Evolutionary conservation across 2,797 vertebrate species (phyloP).

Genomic region (Amblyraja radiata): DNA sequence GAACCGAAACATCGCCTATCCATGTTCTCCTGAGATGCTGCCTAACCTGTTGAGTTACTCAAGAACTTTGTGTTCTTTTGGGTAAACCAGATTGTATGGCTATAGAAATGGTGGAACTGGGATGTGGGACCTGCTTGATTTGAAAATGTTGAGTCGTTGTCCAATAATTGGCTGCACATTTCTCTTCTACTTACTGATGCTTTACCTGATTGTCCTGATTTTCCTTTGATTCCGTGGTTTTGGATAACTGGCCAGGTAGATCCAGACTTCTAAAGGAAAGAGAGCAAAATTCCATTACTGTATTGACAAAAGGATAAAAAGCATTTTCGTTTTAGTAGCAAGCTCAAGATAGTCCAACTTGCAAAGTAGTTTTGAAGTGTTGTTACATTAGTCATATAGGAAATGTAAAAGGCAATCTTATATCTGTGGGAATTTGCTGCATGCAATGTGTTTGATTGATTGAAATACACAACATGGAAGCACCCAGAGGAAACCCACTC

Average conservation of each 20-base stretch:
- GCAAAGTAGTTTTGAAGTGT: background rate
- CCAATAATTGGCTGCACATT: background rate
- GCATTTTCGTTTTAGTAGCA: background rate
- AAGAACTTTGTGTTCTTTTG: too few relatives aligned
- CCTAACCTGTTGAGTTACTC: too few relatives aligned
- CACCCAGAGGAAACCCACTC: too few relatives aligned
- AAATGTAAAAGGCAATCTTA: background rate
- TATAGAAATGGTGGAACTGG: background rate
- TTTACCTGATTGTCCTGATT: conserved; percentile 71
- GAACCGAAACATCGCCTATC: too few relatives aligned
- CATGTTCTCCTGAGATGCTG: too few relatives aligned
- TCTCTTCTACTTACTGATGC: background rate
- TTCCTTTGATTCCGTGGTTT: conserved; percentile 71
- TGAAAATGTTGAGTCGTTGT: background rate
- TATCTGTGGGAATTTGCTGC: too few relatives aligned
- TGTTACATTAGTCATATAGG: background rate
- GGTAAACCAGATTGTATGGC: too few relatives aligned
- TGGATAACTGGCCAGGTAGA: conserved; percentile 70
- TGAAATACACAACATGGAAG: too few relatives aligned
- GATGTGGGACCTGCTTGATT: background rate
- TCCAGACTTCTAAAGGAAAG: conserved; percentile 64
- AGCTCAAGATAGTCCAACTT: background rate
- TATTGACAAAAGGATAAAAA: background rate
- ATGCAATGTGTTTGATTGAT: background rate
- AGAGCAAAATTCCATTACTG: background rate